Conservation (phyloP, 2,113 vertebrate species). For the Anas platyrhynchos region DNA sequence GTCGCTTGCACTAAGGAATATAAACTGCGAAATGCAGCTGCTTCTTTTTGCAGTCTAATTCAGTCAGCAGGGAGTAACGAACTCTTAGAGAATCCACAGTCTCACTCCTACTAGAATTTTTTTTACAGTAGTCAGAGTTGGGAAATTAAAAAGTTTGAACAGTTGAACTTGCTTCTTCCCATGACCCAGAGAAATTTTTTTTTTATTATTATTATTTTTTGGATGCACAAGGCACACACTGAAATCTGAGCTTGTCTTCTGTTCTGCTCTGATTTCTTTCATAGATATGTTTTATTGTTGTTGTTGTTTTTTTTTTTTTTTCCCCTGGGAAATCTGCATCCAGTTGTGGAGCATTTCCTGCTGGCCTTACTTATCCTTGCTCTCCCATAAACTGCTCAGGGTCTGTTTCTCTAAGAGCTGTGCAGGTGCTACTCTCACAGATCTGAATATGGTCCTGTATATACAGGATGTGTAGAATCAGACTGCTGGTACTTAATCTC, state of each 20-base stretch:
- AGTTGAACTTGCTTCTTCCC: constrained; percentile 27
- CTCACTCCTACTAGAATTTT: constrained; percentile 1
- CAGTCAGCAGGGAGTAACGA: constrained; percentile 13
- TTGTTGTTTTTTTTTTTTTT: background rate
- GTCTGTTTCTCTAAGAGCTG: background rate
- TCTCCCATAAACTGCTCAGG: background rate
- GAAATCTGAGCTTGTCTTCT: constrained; percentile 40
- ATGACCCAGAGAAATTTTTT: constrained; percentile 44
- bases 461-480: background rate
- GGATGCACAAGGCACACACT: background rate
- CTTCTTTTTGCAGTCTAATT: constrained; percentile 1
- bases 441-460: background rate
- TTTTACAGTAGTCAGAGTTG: background rate
- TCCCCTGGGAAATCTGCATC: constrained; percentile 47
- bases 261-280: constrained; percentile 26
- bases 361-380: constrained; percentile 38
- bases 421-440: constrained; percentile 38
- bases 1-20: background rate
- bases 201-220: constrained; percentile 3
- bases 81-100: background rate
- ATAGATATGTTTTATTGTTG: background rate
- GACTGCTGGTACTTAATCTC: background rate
- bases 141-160: constrained; percentile 28
- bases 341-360: constrained; percentile 54
- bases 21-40: background rate